A percentile compares a stretch with the other conserved stretches of the same genome.
Evolutionary conservation across 2,113 vertebrate species (phyloP).

Genomic region (Saguinus imperator): DNA sequence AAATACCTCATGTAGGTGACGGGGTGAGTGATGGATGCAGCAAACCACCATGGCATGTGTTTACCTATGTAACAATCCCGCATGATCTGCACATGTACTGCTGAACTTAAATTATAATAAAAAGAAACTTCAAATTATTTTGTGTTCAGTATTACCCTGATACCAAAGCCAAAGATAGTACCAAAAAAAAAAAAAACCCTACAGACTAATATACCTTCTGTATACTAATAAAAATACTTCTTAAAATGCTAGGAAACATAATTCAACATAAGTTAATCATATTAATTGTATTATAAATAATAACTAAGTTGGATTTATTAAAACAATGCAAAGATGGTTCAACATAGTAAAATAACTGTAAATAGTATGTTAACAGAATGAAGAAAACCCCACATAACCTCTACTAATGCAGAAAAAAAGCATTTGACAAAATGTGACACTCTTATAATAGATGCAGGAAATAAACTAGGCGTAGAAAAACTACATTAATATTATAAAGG

Average conservation of each 20-base stretch:
- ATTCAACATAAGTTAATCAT: neutral
- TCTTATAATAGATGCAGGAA: neutral
- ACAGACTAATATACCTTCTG: neutral
- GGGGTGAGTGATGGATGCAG: no score
- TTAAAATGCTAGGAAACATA: neutral
- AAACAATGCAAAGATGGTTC: neutral
- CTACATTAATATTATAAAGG: neutral
- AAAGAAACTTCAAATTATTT: neutral
- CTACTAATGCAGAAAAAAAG: no score
- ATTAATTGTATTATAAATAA: neutral
- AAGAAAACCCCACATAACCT: no score
- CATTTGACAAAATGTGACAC: neutral
- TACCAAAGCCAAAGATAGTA: neutral
- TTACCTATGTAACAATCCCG: no score
- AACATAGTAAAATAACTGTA: neutral
- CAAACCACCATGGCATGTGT: no score
- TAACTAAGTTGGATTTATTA: neutral
- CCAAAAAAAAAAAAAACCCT: neutral
- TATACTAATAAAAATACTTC: neutral
- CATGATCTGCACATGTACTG: no score
- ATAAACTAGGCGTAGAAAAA: neutral
- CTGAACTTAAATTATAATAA: no score
- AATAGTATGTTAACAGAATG: no score
- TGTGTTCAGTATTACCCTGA: neutral
- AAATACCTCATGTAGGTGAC: no score